Evolutionary conservation across 2,113 vertebrate species (phyloP), one percentile per base, ranked within the genome.

Genomic region (Hylia prasina): DNA sequence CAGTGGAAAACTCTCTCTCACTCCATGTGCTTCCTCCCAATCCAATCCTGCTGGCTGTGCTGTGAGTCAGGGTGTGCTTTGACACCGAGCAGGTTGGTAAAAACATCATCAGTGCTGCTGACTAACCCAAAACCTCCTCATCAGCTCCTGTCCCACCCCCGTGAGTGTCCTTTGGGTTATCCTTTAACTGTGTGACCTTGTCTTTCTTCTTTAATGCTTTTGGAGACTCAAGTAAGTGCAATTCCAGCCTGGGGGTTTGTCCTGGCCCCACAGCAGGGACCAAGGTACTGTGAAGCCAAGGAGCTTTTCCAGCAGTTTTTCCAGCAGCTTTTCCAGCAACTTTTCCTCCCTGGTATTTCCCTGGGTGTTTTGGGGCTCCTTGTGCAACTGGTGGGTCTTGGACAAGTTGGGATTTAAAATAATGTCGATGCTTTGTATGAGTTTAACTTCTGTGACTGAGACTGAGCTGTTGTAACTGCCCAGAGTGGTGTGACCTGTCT

Each of bases 191-290:
- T 92, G 81, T 93, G 76, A 93, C 2, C 37, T 89, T 96, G 10
- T 88, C 76, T 96, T 92, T 96, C 93, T 93, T 73, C 92, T 84
- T 90, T 92, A 94, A 89, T 82, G 96, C 86, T 87, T 56, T 94
- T 95, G 96, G 95, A 93, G 77, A 84, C 76, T 82, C 92, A 93
- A 95, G 96, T 88, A 96, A 96, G 94, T 95, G 94, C 82, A 88
- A 30, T 28, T 64, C 37, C 18, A 78, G 15, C 40, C 6, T 10
- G 6, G 87, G 81, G 45, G 75, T 92, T 91, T 89, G 78, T 72
- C 23, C 1, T 2, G 31, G 71, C 53, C 31, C 65, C 37, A 5
- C 28, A 72, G 85, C 79, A 78, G 85, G 51, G 54, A 54, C 39
- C 33, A 23, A 89, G 91, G 22, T 66, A 47, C 1, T 3, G 75